Evolutionary conservation across 2,797 vertebrate genomes (phyloP).

Genomic region (Phalanger gymnotis): DNA sequence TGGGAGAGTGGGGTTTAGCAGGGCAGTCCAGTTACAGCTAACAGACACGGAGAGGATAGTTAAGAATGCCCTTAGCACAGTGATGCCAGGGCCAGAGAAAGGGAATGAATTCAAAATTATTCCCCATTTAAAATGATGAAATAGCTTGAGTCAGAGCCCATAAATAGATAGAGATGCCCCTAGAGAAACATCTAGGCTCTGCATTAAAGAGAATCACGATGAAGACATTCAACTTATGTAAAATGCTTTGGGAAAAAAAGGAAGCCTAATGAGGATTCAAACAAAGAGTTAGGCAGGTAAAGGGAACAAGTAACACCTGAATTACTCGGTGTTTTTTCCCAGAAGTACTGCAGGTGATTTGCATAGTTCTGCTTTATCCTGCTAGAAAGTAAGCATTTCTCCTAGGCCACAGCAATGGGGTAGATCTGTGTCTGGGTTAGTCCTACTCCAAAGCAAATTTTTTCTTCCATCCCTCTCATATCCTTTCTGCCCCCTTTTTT

Average conservation of each 20-base stretch:
- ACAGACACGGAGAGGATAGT: background rate
- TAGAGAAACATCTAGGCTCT: constrained; percentile 38
- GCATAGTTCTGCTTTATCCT: background rate
- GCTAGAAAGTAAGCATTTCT: background rate
- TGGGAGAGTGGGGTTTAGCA: background rate
- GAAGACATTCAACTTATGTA: background rate
- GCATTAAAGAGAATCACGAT: constrained; percentile 37
- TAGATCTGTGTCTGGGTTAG: background rate
- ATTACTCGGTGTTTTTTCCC: background rate
- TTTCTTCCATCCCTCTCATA: background rate
- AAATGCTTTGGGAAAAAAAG: constrained; percentile 36
- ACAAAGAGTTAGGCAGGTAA: constrained; percentile 12
- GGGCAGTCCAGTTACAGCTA: background rate
- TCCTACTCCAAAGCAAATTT: background rate
- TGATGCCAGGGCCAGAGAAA: background rate
- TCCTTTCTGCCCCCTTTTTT: background rate
- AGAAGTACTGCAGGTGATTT: background rate
- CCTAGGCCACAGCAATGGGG: too few species aligned
- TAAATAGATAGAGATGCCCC: constrained; percentile 49
- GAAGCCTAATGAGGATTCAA: constrained; percentile 45
- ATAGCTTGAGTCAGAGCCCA: constrained; percentile 6
- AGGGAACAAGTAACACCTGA: background rate
- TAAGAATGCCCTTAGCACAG: constrained; percentile 3
- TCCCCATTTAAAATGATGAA: constrained; percentile 17
- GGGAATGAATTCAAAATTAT: background rate